These are phyloP conservation scores for Diploptera punctata DNA, from an alignment of 2,888 invertebrate species.

Conservation along the genomic window DNA sequence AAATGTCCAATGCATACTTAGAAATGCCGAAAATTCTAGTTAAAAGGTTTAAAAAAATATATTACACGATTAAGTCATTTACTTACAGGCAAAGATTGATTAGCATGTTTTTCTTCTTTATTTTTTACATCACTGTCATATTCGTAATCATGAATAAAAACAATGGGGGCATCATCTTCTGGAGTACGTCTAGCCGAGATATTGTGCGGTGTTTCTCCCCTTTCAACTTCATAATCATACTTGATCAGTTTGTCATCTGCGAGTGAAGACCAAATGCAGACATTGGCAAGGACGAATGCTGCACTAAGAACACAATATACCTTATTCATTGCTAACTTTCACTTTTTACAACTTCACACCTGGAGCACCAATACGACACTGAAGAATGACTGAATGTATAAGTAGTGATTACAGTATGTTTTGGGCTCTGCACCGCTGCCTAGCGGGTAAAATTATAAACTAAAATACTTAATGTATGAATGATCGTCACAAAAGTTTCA, in stretches of 20 bases:
- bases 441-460: background rate
- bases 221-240: background rate
- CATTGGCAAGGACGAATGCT: background rate
- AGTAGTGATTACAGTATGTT: too few relatives aligned
- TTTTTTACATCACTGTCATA: background rate
- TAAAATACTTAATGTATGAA: background rate
- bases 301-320: background rate
- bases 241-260: background rate
- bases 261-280: background rate
- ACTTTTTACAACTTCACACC: background rate
- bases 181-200: background rate
- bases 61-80: background rate
- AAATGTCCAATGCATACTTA: too few relatives aligned
- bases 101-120: background rate
- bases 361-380: background rate
- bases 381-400: background rate
- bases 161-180: background rate
- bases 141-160: background rate
- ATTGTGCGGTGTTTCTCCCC: background rate
- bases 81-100: background rate
- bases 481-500: background rate
- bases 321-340: background rate
- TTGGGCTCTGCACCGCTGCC: background rate
- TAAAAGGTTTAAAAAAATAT: too few relatives aligned
- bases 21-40: too few relatives aligned